Percentiles rank a stretch among this genome's conserved stretches.
phyloP scores from a whole-genome alignment of 1,140 invertebrate species.

The Sinonovacula constricta region DNA sequence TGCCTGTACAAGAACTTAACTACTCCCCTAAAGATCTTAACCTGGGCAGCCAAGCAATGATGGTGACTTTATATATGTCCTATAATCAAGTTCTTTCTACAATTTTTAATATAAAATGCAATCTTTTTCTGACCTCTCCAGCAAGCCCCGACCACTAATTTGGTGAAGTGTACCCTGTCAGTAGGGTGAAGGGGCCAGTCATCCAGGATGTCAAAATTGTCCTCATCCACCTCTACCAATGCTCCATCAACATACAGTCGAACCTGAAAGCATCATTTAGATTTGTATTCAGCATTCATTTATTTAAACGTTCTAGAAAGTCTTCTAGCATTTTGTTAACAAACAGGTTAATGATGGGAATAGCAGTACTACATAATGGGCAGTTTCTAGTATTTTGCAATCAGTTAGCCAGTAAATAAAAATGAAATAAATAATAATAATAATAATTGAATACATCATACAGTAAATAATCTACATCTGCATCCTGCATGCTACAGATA shows the following conservation, averaged over 20 bases:
- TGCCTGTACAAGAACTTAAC: too few species aligned
- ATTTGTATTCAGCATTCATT: not conserved
- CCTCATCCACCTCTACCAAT: conserved; percentile 87
- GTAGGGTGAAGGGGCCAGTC: conserved; percentile 99
- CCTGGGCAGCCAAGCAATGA: too few species aligned
- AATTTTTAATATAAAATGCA: too few species aligned
- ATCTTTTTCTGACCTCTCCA: too few species aligned
- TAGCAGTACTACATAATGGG: too few species aligned
- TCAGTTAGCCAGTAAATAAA: not conserved
- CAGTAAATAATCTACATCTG: too few species aligned
- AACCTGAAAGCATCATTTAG: conserved; percentile 76
- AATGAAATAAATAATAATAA: not conserved
- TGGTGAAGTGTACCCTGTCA: conserved; percentile 85
- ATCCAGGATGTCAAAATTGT: conserved; percentile 97
- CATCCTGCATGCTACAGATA: too few species aligned
- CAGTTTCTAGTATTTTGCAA: not conserved
- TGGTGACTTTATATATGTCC: too few species aligned
- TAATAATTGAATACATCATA: too few species aligned
- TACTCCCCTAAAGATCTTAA: too few species aligned
- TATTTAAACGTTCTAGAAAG: not conserved
- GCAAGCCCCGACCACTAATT: conserved; percentile 95
- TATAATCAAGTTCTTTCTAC: too few species aligned
- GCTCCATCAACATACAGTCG: conserved; percentile 94
- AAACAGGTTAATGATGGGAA: too few species aligned
- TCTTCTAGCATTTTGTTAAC: not conserved